A percentile compares a stretch with the other conserved stretches of the same genome.
Conservation (phyloP, 64 coral and sea anemone genomes). For the Pocillopora verrucosa region DNA sequence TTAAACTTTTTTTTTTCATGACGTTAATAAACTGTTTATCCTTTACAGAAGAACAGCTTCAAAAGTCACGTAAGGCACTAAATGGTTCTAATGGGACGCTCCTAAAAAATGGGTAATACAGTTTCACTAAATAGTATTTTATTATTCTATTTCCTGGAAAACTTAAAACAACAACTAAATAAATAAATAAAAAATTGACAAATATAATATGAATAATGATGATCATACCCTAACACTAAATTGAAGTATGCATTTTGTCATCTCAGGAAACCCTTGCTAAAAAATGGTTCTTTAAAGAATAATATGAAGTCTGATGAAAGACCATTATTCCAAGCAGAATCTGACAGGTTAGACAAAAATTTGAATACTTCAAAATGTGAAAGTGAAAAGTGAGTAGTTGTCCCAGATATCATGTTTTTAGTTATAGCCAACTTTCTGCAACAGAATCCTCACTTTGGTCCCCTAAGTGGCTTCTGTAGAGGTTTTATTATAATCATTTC, state of each 20-base stretch:
- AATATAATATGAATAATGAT: no score
- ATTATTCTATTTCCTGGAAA: no score
- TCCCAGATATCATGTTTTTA: no score
- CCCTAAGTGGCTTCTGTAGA: no score
- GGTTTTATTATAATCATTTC: no score
- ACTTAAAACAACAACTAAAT: no score
- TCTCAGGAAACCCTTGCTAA: neutral
- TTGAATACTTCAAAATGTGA: neutral
- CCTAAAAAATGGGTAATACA: slow-evolving; percentile 40
- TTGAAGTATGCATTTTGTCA: neutral
- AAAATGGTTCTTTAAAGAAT: slow-evolving; percentile 30
- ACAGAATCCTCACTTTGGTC: no score
- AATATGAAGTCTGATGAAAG: slow-evolving; percentile 29
- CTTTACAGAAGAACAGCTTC: slow-evolving; percentile 50
- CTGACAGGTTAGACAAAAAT: slow-evolving; percentile 10
- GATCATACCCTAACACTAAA: neutral
- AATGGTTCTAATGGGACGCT: slow-evolving; percentile 34
- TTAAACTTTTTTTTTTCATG: neutral
- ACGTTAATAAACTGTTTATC: neutral
- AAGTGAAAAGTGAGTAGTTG: neutral
- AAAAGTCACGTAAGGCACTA: slow-evolving; percentile 46
- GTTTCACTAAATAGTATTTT: neutral
- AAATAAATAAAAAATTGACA: no score
- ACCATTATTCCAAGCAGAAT: slow-evolving; percentile 34
- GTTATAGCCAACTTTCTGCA: no score